Percentiles rank a stretch among this genome's conserved stretches.
phyloP scores from a whole-genome alignment of 2,888 invertebrate genomes.

The Cephalotes varians region DNA sequence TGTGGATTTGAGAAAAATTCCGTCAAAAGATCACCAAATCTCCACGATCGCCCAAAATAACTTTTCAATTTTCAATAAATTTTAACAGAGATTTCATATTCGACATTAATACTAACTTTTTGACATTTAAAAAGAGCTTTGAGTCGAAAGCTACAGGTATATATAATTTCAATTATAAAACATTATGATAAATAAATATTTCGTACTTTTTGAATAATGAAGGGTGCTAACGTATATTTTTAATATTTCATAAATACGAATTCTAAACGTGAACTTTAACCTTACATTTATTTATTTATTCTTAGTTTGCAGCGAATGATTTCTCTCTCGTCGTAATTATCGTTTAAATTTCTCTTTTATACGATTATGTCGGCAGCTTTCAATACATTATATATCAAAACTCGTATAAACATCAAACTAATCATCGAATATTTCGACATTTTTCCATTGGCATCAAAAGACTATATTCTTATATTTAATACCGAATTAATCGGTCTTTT shows the following conservation, averaged over 20 bases:
- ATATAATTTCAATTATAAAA: neutral
- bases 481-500: neutral
- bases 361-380: constrained; percentile 34
- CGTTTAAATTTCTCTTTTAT: constrained; percentile 1
- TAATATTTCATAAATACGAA: neutral
- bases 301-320: neutral
- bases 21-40: neutral
- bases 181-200: neutral
- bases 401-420: neutral
- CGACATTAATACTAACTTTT: neutral
- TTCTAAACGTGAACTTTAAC: neutral
- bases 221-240: neutral
- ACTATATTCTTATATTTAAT: constrained; percentile 22
- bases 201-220: neutral
- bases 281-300: neutral
- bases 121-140: neutral
- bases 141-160: neutral
- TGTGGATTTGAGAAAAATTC: neutral
- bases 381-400: neutral
- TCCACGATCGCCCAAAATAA: neutral
- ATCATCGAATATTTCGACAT: neutral
- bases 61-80: constrained; percentile 5
- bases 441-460: neutral
- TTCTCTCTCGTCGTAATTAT: neutral
- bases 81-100: neutral